A percentile compares a stretch with the other conserved stretches of the same genome.
Conservation (phyloP, 2,888 invertebrate genomes). For the Microctonus hyperodae region DNA sequence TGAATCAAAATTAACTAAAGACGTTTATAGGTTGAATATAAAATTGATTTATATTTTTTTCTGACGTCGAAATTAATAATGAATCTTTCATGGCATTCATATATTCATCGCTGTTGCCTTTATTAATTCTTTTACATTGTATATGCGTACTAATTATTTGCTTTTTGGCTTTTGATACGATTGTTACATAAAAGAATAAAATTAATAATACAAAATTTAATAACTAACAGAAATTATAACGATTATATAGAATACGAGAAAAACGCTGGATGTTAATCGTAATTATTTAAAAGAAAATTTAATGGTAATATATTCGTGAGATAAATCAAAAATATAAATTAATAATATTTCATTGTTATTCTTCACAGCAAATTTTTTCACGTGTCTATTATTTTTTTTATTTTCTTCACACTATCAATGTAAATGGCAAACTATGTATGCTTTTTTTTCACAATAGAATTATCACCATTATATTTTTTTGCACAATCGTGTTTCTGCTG, state of each 20-base stretch:
- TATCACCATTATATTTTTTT: slow-evolving; percentile 33
- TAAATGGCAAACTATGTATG: too few relatives aligned
- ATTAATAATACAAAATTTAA: slow-evolving; percentile 1
- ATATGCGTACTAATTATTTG: neutral
- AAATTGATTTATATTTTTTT: neutral
- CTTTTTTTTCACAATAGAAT: slow-evolving; percentile 2
- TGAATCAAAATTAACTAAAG: neutral
- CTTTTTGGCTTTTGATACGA: slow-evolving; percentile 20
- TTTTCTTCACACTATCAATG: neutral
- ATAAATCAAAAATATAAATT: slow-evolving; percentile 2
- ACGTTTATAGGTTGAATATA: neutral
- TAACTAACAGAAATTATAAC: slow-evolving; percentile 6
- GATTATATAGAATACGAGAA: neutral
- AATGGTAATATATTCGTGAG: slow-evolving; percentile 39
- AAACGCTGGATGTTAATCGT: slow-evolving; percentile 1
- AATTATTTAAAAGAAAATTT: slow-evolving; percentile 39
- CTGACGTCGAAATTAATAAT: neutral
- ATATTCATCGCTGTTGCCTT: neutral
- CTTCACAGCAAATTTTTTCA: neutral
- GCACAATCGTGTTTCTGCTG: slow-evolving; percentile 13
- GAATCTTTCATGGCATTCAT: neutral
- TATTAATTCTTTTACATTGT: neutral
- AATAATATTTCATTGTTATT: slow-evolving; percentile 19
- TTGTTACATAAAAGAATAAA: neutral
- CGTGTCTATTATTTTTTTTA: slow-evolving; percentile 1